These are phyloP conservation scores for Euphydryas editha DNA, from an alignment of 2,888 invertebrate species.

Conservation along the genomic window DNA sequence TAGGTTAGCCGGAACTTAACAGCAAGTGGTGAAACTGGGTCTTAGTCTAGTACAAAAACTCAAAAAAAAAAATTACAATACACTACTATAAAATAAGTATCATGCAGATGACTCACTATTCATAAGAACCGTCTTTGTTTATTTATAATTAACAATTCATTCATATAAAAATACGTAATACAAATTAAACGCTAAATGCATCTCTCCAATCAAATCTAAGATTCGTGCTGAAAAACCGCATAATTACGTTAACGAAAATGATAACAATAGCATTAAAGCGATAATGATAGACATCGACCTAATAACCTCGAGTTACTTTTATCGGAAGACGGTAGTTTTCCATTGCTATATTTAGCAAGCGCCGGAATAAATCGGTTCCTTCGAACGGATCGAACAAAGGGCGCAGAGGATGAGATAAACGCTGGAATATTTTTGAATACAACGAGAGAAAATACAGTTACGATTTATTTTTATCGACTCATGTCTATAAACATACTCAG, in stretches of 20 bases:
- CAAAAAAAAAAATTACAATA: too few species aligned
- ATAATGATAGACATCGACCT: background rate
- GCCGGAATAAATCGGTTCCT: conserved; percentile 28
- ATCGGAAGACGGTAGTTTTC: background rate
- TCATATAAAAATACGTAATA: background rate
- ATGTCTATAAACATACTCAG: background rate
- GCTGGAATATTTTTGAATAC: conserved; percentile 26
- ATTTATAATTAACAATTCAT: too few species aligned
- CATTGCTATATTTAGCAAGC: conserved; percentile 22
- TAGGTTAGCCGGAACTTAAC: too few species aligned
- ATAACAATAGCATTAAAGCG: background rate
- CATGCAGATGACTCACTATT: too few species aligned
- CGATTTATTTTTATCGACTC: background rate
- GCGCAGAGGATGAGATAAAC: conserved; percentile 27
- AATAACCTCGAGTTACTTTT: background rate
- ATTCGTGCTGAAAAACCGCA: background rate
- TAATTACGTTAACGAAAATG: background rate
- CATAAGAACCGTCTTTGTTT: too few species aligned
- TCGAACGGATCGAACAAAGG: conserved; percentile 3
- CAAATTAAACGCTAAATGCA: background rate
- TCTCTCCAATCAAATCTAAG: background rate
- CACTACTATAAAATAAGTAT: too few species aligned
- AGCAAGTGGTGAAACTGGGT: too few species aligned
- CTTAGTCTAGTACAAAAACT: too few species aligned
- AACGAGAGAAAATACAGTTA: conserved; percentile 8